Percentiles rank a stretch among this genome's conserved stretches.
Evolutionary conservation across 2,113 vertebrate genomes (phyloP).

Genomic region (Pterophyllum scalare): DNA sequence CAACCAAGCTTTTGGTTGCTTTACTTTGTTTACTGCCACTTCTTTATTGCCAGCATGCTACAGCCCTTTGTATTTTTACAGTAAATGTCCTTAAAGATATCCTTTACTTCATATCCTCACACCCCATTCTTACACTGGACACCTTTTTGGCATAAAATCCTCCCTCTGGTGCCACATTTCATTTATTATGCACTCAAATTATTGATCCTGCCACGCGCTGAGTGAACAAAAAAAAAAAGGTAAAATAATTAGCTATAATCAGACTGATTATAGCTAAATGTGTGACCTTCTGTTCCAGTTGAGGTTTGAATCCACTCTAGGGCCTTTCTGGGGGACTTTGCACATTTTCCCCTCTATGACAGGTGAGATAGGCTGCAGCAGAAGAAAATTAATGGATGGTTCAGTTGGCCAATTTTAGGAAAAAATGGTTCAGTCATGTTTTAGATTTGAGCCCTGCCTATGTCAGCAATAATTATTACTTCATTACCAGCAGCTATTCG

Average conservation of each 20-base stretch:
- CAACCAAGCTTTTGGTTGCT: not conserved
- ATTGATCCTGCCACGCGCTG: not conserved
- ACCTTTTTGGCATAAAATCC: not conserved
- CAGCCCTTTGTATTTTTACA: not conserved
- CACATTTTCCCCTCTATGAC: not conserved
- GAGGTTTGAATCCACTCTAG: not conserved
- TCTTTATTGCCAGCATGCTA: not conserved
- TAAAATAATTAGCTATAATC: not conserved
- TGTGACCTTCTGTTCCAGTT: not conserved
- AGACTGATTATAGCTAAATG: not conserved
- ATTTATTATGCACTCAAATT: not conserved
- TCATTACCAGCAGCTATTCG: not conserved
- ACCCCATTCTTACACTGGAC: not conserved
- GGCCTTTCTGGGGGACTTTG: not conserved
- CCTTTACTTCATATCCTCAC: not conserved
- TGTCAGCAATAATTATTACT: slow-evolving; percentile 10
- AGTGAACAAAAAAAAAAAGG: not conserved
- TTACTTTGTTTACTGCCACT: not conserved
- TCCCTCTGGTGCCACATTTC: not conserved
- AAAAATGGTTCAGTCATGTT: not conserved
- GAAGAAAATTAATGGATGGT: not conserved
- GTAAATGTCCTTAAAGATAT: not conserved
- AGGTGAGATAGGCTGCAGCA: no score
- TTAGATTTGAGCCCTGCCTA: not conserved
- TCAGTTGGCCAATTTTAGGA: not conserved